These are phyloP conservation scores for Tragelaphus strepsiceros DNA, from an alignment of 2,113 vertebrate species.

Conservation along the genomic window DNA sequence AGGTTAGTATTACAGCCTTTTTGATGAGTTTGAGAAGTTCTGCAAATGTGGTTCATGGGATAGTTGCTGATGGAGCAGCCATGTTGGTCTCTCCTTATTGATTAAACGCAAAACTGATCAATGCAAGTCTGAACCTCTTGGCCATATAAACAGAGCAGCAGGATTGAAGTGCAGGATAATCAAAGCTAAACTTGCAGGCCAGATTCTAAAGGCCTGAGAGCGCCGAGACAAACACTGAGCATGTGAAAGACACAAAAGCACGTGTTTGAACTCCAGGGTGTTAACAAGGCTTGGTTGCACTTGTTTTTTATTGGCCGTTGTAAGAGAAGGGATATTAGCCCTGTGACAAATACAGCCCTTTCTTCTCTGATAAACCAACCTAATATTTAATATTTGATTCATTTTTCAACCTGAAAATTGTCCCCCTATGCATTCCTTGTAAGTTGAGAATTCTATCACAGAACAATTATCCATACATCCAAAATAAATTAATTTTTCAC, in stretches of 20 bases:
- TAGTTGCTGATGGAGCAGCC: neutral
- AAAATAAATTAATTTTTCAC: neutral
- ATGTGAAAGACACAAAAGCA: neutral
- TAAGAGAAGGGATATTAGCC: neutral
- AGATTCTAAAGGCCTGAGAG: neutral
- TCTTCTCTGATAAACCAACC: neutral
- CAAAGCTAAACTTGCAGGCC: neutral
- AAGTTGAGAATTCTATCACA: neutral
- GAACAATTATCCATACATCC: neutral
- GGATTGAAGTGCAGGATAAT: neutral
- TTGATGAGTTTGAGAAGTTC: neutral
- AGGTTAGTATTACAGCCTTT: neutral
- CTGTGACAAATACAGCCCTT: neutral
- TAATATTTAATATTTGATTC: neutral
- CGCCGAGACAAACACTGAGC: neutral
- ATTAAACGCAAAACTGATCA: neutral
- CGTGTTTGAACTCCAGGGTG: neutral
- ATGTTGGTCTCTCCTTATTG: neutral
- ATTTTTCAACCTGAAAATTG: neutral
- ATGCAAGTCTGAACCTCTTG: neutral
- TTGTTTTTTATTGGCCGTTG: neutral
- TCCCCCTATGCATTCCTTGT: neutral
- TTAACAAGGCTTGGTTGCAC: neutral
- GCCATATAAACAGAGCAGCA: neutral
- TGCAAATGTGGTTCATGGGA: neutral